Evolutionary conservation across 2,888 invertebrate species (phyloP).

Genomic region (Nomada goodeniana): DNA sequence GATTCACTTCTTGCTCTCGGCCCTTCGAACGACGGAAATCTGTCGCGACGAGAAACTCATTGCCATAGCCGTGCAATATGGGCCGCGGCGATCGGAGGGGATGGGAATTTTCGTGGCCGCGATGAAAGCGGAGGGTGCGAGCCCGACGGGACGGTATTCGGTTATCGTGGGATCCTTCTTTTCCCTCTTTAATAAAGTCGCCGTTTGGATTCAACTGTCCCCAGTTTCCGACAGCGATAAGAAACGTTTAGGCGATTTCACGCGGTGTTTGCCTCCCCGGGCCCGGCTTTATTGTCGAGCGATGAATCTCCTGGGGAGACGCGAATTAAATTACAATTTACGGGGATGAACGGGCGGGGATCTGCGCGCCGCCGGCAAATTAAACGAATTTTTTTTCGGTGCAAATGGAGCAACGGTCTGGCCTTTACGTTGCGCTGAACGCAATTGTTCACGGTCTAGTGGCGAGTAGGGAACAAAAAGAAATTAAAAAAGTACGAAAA

Average conservation of each 20-base stretch:
- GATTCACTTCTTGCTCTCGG: conserved; percentile 66
- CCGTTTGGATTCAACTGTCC: conserved; percentile 31
- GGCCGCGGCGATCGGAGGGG: conserved; percentile 10
- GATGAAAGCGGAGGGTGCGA: conserved; percentile 28
- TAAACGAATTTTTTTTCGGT: too few species aligned
- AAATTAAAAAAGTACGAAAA: conserved; percentile 8
- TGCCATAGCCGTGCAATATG: conserved; percentile 71
- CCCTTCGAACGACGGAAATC: conserved; percentile 33
- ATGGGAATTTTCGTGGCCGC: not conserved
- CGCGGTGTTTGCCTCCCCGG: not conserved
- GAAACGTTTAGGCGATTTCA: conserved; percentile 27
- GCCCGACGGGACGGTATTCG: conserved; percentile 19
- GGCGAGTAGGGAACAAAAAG: conserved; percentile 5
- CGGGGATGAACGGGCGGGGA: too few species aligned
- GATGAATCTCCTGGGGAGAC: not conserved
- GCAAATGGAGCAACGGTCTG: too few species aligned
- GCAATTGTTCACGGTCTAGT: too few species aligned
- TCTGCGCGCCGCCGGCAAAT: too few species aligned
- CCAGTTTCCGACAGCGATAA: conserved; percentile 15
- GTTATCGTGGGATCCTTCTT: conserved; percentile 32
- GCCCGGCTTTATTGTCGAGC: not conserved
- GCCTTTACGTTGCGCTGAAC: too few species aligned
- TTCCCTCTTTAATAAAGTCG: conserved; percentile 50
- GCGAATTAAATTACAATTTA: too few species aligned
- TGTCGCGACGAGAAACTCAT: conserved; percentile 71